Evolutionary conservation across 2,888 invertebrate species (phyloP), one percentile per base, ranked within the genome.

Genomic region (Eutolmus rufibarbis): DNA sequence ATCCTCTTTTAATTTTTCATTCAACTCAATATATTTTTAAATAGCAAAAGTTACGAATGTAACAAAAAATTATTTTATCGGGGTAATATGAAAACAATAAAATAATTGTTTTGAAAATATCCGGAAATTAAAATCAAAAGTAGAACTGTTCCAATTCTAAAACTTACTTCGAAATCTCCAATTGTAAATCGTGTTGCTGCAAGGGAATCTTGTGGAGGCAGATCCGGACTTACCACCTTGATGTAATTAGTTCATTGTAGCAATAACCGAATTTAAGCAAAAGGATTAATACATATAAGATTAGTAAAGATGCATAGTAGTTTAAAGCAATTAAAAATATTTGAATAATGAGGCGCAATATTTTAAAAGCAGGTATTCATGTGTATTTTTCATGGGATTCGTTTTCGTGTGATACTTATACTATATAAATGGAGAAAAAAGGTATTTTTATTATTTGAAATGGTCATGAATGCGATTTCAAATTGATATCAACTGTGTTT

Each of bases 111-210:
- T 31, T 56, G 7, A 34, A 57, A 82, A 34, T 31, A 34, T 56
- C 56, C 28, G 31, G 14, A 56, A 14, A 56, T 82, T 34, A 43
- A 79, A 40, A n/a, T n/a, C 14, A 23, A 19, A 23, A 46, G 5
- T 56, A 19, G 56, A 3, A 7, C 28, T 82, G 31, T 16, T 56
- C 28, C 37, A 12, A 23, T 74, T 23, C 28, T 34, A 19, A 28
- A 91, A 93, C 95, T 95, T 94, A 96, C 96, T 93, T 96, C 96
- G 92, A 95, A 96, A 93, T 96, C 96, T 91, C 96, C 96, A 91
- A 96, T 96, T 92, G 95, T 96, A 93, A 96, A 96, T 91, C 93
- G 94, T 91, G 95, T 94, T 90, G 92, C 93, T 90, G 86, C 91
- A 90, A 93, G 91, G 90, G 91, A 93, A 89, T 94, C 93, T 91